Evolutionary conservation across 37 sponge, comb jelly and placozoan genomes (phyloP), one percentile per base, ranked within the genome.

Genomic region (Amphimedon queenslandica): DNA sequence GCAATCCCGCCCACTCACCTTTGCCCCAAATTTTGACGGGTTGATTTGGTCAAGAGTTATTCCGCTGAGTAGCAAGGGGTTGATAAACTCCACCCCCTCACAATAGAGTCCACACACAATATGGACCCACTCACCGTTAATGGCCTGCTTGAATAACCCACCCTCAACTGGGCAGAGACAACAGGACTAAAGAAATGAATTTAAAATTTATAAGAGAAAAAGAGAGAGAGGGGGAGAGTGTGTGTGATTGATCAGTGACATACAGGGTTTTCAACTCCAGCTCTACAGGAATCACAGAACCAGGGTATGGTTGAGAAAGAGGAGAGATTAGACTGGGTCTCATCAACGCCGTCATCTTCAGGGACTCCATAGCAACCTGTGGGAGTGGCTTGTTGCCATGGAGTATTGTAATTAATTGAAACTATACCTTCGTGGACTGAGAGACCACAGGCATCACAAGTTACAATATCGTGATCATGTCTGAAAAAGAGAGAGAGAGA

Each of bases 261-360:
- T n/a, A 60, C 61, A 20, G 56, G 71, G 2, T 78, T 70, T 2
- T 53, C 32, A 32, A 83, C 24, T 18, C 92, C 85, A 53, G 83
- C 84, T 39, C 80, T 86, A 76, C 95, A 94, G 2, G 82, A 33
- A 60, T 94, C 95, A 80, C 95, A 94, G 64, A 94, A 90, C 95
- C 95, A 94, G 0, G 95, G 93, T 11, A 74, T 41, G 20, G 89
- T 83, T 21, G 81, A 73, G 55, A 77, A 76, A 0, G 86, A 80
- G 1, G 90, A 82, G 72, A 87, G 37, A 30, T 71, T 65, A 34
- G 87, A 87, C 24, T 72, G 42, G 16, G 63, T 27, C 20, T 81
- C 90, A 5, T 58, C 82, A 33, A 34, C 77, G 6, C 37, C 89
- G 21, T 72, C 78, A 60, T 87, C 85, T 13, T 88, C 93, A 3